These are phyloP conservation scores for Drosophila subpulchrella DNA, from an alignment of 1,140 invertebrate species.

Conservation along the genomic window DNA sequence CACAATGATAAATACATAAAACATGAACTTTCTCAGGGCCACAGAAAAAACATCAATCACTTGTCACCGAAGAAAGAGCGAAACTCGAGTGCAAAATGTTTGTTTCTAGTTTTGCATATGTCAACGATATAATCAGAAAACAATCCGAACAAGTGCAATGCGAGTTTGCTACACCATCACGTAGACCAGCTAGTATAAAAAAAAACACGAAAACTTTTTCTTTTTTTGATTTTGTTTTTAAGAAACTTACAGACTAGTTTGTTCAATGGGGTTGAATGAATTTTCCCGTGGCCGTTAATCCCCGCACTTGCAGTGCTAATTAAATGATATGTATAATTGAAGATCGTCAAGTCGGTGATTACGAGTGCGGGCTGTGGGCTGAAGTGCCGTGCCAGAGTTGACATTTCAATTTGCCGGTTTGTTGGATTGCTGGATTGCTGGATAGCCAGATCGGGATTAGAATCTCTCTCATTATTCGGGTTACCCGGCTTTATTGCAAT, in stretches of 20 bases:
- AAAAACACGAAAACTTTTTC: background rate
- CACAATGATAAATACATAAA: background rate
- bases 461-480: slow-evolving; percentile 49
- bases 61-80: background rate
- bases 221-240: background rate
- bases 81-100: slow-evolving; percentile 11
- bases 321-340: slow-evolving; percentile 46
- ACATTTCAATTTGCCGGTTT: slow-evolving; percentile 3
- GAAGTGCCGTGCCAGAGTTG: too few relatives aligned
- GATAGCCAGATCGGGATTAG: slow-evolving; percentile 22
- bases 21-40: background rate
- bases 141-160: background rate
- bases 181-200: background rate
- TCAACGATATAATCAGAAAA: slow-evolving; percentile 24
- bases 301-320: slow-evolving; percentile 33
- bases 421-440: too few relatives aligned
- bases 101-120: slow-evolving; percentile 23
- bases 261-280: slow-evolving; percentile 12
- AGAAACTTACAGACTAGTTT: background rate
- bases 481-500: slow-evolving; percentile 60
- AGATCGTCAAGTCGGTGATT: slow-evolving; percentile 20
- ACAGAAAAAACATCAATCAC: background rate
- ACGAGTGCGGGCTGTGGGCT: slow-evolving; percentile 8
- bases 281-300: slow-evolving; percentile 11
- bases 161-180: background rate